phyloP scores from a whole-genome alignment of 2,797 vertebrate species.

The Sternotherus odoratus region DNA sequence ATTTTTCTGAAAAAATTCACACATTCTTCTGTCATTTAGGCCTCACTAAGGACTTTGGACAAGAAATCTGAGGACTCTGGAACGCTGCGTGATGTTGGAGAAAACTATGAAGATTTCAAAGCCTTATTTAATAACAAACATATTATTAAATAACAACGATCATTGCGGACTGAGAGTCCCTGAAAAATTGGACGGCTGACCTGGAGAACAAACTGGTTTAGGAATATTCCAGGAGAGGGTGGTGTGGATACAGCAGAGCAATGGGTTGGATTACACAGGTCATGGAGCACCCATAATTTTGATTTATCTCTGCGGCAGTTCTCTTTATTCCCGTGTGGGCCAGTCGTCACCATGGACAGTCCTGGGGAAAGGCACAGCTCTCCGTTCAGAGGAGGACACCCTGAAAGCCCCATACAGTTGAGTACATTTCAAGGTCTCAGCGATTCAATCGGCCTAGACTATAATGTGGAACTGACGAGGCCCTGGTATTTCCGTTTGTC shows the following conservation, averaged over 20 bases:
- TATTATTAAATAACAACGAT: neutral
- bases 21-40: neutral
- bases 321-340: too few species aligned
- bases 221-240: neutral
- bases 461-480: neutral
- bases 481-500: neutral
- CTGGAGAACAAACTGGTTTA: neutral
- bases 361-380: too few species aligned
- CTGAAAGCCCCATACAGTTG: accelerated
- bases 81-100: neutral
- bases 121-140: neutral
- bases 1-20: neutral
- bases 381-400: neutral
- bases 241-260: neutral
- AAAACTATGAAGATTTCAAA: neutral
- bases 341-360: too few species aligned
- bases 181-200: neutral
- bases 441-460: neutral
- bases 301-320: neutral
- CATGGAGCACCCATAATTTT: neutral
- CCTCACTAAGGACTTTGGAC: neutral
- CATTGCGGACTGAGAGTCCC: neutral
- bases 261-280: neutral
- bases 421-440: neutral
- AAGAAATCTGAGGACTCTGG: neutral